Base-by-base conservation (phyloP, 1,140 invertebrate genomes). In the Macrotrachela quadricornifera region DNA sequence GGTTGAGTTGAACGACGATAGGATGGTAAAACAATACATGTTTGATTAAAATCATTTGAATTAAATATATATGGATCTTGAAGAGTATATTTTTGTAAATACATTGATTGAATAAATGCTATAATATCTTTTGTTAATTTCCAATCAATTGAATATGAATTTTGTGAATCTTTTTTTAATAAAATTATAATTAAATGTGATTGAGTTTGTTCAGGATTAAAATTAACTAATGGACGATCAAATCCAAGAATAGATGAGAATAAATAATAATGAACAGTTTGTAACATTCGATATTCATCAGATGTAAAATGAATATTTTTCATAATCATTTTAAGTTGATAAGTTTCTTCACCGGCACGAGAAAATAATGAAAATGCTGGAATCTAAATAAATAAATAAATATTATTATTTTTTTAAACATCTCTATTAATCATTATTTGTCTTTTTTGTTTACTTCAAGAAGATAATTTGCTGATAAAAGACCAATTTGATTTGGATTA, bases 341-440 rank as follows among this genome's bases (percentile, higher is more conserved):
- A 81, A 52, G 79, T 76, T 9, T 96, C 90, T 74, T 97, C 90
- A 0, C 92, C 92, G 38, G 88, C 95, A 56, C 92, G 74, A 0
- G 91, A 95, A 69, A 92, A 97, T 60, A 96, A 87, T 0, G 92
- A 90, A 74, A 97, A 99, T 46, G 82, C 76, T 57, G 88, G 88
- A 37, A 94, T 77, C 77, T 85, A 67, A 50, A 77, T 70, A 56
- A 61, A 68, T 61, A 63, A 44, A 13, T 53, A 60, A 50, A 45
- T 54, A 40, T 18, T 38, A 10, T 55, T 50, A 13, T n/a, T n/a
- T n/a, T n/a, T n/a, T n/a, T n/a, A n/a, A n/a, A n/a, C n/a, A 53
- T 10, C 3, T 47, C 15, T 4, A 38, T 44, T 13, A 53, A 53
- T 21, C n/a, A n/a, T 36, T 10, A 6, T 45, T 44, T 9, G 37